A percentile compares a stretch with the other conserved stretches of the same genome.
Evolutionary conservation across 2,797 vertebrate genomes (phyloP).

Genomic region (Acanthurus tractus): DNA sequence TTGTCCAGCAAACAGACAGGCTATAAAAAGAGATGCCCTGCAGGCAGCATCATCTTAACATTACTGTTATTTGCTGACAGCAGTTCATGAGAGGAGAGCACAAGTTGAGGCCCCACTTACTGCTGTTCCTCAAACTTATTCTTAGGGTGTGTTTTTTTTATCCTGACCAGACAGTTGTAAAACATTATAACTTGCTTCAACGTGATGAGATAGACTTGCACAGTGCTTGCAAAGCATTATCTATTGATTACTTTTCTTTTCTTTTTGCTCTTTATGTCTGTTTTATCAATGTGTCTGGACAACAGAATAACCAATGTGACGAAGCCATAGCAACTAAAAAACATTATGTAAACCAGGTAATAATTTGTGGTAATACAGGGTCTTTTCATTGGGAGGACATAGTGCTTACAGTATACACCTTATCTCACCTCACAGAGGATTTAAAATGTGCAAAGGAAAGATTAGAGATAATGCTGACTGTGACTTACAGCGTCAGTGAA

Average conservation of each 20-base stretch:
- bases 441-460: constrained; percentile 43
- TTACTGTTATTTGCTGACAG: too few relatives aligned
- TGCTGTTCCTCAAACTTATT: too few relatives aligned
- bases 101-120: too few relatives aligned
- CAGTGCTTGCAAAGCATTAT: too few relatives aligned
- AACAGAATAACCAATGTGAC: background rate
- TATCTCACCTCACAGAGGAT: constrained; percentile 24
- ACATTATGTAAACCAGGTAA: background rate
- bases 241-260: background rate
- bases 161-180: too few relatives aligned
- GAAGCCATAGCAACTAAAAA: background rate
- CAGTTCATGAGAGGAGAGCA: too few relatives aligned
- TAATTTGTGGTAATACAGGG: background rate
- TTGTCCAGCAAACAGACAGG: too few relatives aligned
- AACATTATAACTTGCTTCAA: too few relatives aligned
- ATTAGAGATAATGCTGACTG: constrained; percentile 45
- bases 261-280: background rate
- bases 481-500: constrained; percentile 44
- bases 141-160: too few relatives aligned
- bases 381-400: background rate
- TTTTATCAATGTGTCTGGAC: background rate
- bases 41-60: too few relatives aligned
- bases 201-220: too few relatives aligned
- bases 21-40: too few relatives aligned
- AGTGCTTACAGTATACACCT: background rate